Percentiles rank a stretch among this genome's conserved stretches.
Evolutionary conservation across 2,113 vertebrate genomes (phyloP).

Genomic region (Lophochroa leadbeateri): DNA sequence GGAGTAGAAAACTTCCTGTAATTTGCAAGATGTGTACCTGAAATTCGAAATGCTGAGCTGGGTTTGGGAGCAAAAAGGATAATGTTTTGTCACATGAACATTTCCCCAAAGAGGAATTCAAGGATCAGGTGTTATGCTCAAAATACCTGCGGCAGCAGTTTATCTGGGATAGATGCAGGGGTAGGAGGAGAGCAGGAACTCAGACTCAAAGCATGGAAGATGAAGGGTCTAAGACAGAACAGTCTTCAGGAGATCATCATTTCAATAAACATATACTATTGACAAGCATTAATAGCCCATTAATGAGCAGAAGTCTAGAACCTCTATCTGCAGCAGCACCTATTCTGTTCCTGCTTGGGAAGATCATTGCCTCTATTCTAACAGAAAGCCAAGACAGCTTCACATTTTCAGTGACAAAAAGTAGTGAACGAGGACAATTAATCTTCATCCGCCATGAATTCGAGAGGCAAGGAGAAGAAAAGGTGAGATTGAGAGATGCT

Average conservation of each 20-base stretch:
- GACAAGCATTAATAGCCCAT: background rate
- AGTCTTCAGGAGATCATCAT: background rate
- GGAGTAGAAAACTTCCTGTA: background rate
- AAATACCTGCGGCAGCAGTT: background rate
- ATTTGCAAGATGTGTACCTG: constrained; percentile 22
- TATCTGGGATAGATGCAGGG: background rate
- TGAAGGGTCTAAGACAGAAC: background rate
- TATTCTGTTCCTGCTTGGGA: background rate
- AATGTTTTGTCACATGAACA: background rate
- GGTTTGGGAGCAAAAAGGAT: background rate
- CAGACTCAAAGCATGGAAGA: background rate
- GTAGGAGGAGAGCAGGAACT: background rate
- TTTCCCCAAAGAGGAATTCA: background rate
- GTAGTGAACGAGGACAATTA: background rate
- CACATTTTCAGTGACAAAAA: background rate
- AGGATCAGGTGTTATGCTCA: background rate
- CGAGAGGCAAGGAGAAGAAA: background rate
- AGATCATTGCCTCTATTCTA: background rate
- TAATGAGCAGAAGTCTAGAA: background rate
- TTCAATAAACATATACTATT: background rate
- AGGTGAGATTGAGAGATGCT: background rate
- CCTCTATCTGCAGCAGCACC: background rate
- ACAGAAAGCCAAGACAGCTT: background rate
- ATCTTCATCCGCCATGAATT: background rate
- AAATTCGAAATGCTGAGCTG: constrained; percentile 36